Evolutionary conservation across 2,797 vertebrate species (phyloP).

Genomic region (Scomberomorus guttatus): DNA sequence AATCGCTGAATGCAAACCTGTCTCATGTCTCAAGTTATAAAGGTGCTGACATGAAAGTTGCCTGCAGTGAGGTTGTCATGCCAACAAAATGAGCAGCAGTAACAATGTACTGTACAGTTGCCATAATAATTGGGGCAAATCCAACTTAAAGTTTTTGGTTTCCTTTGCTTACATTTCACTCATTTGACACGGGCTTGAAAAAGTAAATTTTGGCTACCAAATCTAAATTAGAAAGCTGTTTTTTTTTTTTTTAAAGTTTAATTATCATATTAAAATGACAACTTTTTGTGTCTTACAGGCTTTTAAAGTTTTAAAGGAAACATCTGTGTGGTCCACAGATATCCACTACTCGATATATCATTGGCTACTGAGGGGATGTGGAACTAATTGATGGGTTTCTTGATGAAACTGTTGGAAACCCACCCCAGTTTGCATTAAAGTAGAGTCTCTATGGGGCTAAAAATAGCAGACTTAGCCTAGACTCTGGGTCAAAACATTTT

Average conservation of each 20-base stretch:
- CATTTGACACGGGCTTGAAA: neutral
- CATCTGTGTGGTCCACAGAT: neutral
- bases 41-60: neutral
- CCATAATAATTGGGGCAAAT: neutral
- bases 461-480: conserved; percentile 36
- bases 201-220: neutral
- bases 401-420: conserved; percentile 23
- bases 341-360: neutral
- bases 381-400: conserved; percentile 25
- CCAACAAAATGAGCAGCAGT: neutral
- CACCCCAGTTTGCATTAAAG: conserved; percentile 6
- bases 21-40: neutral
- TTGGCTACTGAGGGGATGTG: conserved; percentile 1
- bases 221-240: neutral
- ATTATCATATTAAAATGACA: neutral
- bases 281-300: neutral
- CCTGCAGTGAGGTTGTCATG: neutral
- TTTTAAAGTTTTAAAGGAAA: neutral
- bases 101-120: neutral
- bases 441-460: conserved; percentile 23
- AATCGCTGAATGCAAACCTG: neutral
- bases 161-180: neutral
- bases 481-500: conserved; percentile 49
- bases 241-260: too few relatives aligned
- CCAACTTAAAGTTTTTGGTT: neutral